A percentile compares a stretch with the other conserved stretches of the same genome.
Evolutionary conservation across 2,888 invertebrate species (phyloP).

Genomic region (Stegophylla sp.): DNA sequence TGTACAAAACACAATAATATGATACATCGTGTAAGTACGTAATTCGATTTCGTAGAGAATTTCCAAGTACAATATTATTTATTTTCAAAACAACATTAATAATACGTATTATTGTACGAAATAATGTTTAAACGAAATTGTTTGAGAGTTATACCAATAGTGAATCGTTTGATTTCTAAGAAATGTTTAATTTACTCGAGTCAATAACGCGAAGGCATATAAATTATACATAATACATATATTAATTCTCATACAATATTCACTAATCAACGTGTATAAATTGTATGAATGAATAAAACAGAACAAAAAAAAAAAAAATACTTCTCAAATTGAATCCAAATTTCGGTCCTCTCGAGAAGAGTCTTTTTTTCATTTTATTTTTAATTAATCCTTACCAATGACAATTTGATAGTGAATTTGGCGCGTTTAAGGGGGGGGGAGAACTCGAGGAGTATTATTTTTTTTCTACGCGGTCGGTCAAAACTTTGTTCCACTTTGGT

Average conservation of each 20-base stretch:
- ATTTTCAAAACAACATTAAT: no score
- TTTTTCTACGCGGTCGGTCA: background rate
- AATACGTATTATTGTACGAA: no score
- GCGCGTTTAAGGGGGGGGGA: conserved; percentile 13
- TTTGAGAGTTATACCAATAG: background rate
- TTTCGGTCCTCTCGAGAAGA: background rate
- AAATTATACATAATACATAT: background rate
- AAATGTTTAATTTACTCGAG: background rate
- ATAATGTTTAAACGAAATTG: background rate
- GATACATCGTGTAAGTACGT: no score
- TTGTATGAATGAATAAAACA: background rate
- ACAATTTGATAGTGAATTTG: conserved; percentile 39
- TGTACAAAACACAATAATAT: no score
- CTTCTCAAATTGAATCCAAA: background rate
- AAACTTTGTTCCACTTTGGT: conserved; percentile 32
- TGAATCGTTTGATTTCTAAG: background rate
- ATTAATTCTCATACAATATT: background rate
- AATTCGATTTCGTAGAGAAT: no score
- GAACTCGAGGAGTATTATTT: conserved; percentile 1
- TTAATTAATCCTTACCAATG: conserved; percentile 40
- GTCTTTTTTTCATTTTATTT: conserved; percentile 10
- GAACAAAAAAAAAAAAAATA: background rate
- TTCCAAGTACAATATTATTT: no score
- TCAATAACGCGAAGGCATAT: background rate
- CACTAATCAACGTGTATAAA: background rate